Evolutionary conservation across 2,113 vertebrate genomes (phyloP).

Genomic region (Alexandromys fortis): DNA sequence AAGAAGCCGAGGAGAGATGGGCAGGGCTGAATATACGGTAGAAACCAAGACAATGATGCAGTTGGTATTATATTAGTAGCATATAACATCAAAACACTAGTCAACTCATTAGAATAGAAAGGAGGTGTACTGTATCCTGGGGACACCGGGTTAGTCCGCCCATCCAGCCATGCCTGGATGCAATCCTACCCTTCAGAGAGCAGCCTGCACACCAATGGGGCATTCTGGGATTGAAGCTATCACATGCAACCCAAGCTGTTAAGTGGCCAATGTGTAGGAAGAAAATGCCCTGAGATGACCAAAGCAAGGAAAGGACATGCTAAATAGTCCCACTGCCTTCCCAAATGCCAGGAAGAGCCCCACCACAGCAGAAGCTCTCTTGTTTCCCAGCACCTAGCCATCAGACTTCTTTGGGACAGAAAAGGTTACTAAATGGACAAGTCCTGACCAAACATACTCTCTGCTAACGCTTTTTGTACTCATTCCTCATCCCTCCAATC

Average conservation of each 20-base stretch:
- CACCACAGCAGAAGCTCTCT: neutral
- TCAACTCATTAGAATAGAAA: neutral
- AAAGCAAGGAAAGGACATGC: neutral
- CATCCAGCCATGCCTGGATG: neutral
- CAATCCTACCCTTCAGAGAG: accelerated
- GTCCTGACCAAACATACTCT: neutral
- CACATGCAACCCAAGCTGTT: neutral
- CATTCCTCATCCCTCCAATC: neutral
- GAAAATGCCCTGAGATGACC: neutral
- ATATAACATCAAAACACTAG: neutral
- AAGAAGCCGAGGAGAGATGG: neutral
- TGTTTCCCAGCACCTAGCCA: neutral
- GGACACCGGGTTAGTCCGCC: neutral
- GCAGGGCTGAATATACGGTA: neutral
- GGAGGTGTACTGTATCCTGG: neutral
- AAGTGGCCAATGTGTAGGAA: neutral
- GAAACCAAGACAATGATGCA: neutral
- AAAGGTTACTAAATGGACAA: neutral
- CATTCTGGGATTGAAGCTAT: neutral
- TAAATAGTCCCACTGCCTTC: neutral
- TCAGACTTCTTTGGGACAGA: neutral
- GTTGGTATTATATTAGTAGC: neutral
- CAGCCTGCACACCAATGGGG: neutral
- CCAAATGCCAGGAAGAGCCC: neutral
- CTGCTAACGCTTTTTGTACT: neutral